phyloP scores from a whole-genome alignment of 2,797 vertebrate genomes.

The Hafferia zeledoni region DNA sequence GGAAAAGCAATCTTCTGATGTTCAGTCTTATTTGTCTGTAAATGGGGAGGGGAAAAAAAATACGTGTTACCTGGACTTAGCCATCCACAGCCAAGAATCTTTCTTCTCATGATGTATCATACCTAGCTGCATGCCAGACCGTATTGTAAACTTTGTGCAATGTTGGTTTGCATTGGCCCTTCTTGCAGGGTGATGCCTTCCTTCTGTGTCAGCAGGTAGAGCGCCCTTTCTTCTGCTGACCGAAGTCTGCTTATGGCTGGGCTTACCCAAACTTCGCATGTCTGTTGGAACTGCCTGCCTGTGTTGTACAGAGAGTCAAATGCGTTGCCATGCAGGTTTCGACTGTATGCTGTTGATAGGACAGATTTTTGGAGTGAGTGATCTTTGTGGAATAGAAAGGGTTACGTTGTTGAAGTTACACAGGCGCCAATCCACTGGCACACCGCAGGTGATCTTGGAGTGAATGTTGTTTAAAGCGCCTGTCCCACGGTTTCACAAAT shows the following conservation, averaged over 20 bases:
- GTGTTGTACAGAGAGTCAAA: neutral
- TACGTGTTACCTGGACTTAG: neutral
- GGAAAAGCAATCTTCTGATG: neutral
- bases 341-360: neutral
- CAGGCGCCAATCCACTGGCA: slow-evolving; percentile 41
- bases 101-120: neutral
- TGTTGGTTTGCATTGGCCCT: neutral
- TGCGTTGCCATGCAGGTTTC: rapidly evolving
- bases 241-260: neutral
- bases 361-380: neutral
- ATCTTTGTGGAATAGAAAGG: neutral
- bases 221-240: neutral
- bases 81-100: neutral
- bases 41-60: neutral
- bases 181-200: neutral
- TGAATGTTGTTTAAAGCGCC: slow-evolving; percentile 74
- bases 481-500: slow-evolving; percentile 58
- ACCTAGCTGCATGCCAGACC: neutral
- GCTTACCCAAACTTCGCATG: rapidly evolving
- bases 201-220: neutral
- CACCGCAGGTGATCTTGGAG: slow-evolving; percentile 55
- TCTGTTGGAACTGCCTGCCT: neutral
- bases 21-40: neutral
- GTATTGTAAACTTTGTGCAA: neutral
- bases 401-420: slow-evolving; percentile 2